Evolutionary conservation across 1,140 invertebrate genomes (phyloP), one percentile per base, ranked within the genome.

Genomic region (Muscidifurax raptorellus): DNA sequence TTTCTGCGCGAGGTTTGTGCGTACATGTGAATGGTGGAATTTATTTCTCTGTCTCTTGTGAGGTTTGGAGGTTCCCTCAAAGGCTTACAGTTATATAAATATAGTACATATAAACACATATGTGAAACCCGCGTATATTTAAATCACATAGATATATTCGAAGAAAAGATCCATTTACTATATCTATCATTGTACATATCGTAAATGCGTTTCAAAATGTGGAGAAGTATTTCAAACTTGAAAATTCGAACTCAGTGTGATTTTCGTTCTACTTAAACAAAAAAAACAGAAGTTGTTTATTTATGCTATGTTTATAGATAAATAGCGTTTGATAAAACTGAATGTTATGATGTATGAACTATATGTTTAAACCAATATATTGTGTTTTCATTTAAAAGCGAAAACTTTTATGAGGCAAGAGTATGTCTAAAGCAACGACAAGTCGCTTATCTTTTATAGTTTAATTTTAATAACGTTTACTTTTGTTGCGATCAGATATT

Each of bases 161-260:
- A 76, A 47, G 66, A 22, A 78, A 85, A 82, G 69, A 72, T 88
- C 86, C 87, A 89, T 88, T 88, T 87, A 89, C 84, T 87, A 89
- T 89, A 89, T 88, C 85, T 82, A 72, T 90, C 87, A 90, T 90
- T 93, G 91, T 93, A 92, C 91, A 92, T 93, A 93, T 93, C 91
- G 88, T 87, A 91, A 90, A 86, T 87, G 86, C 75, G 83, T 89
- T 88, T 88, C 85, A 87, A 87, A 82, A 82, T 88, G 89, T 84
- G 85, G 77, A 85, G 85, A 64, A 83, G 74, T 80, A 52, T 40
- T 40, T 40, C 36, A 40, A 40, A 9, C 64, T 66, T 80, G 30
- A 80, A 32, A 22, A 32, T 66, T 76, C 22, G 7, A 74, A 74
- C 28, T 80, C 75, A 44, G 32, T 71, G 52, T 83, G 40, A 79